Percentiles rank a stretch among this genome's conserved stretches.
These are phyloP conservation scores for Erpornis zantholeuca DNA, from an alignment of 2,113 vertebrate species.

Conservation along the genomic window DNA sequence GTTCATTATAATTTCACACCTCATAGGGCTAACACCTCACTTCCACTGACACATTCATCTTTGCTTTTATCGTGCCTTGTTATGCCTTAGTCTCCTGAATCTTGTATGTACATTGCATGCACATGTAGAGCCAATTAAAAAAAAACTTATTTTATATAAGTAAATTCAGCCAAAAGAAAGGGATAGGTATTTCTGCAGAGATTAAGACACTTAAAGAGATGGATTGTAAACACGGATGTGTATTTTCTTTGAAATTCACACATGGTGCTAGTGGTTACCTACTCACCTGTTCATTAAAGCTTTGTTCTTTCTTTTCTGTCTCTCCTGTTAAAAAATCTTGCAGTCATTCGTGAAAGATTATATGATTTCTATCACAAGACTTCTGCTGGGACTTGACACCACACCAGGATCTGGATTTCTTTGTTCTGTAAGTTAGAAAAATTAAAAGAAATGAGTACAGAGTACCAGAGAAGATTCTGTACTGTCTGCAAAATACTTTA, in stretches of 20 bases:
- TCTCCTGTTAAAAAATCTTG: conserved; percentile 38
- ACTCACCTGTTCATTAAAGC: background rate
- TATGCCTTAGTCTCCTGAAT: background rate
- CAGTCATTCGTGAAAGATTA: conserved; percentile 87
- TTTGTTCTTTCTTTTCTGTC: background rate
- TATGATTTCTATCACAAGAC: conserved; percentile 85
- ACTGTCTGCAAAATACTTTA: background rate
- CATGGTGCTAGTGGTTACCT: background rate
- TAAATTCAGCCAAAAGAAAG: background rate
- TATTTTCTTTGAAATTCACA: background rate
- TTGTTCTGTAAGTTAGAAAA: conserved; percentile 78
- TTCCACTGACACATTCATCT: background rate
- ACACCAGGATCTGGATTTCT: conserved; percentile 85
- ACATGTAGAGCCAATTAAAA: background rate
- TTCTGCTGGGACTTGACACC: conserved; percentile 82
- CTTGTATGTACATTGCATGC: background rate
- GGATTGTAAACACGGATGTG: background rate
- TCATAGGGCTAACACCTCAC: background rate
- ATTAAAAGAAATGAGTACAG: background rate
- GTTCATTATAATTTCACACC: background rate
- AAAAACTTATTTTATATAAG: background rate
- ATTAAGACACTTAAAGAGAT: background rate
- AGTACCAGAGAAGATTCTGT: background rate
- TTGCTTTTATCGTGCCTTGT: background rate
- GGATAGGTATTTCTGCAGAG: background rate